These are phyloP conservation scores for Gymnosoma rotundatum DNA, from an alignment of 2,888 invertebrate species.

Conservation along the genomic window DNA sequence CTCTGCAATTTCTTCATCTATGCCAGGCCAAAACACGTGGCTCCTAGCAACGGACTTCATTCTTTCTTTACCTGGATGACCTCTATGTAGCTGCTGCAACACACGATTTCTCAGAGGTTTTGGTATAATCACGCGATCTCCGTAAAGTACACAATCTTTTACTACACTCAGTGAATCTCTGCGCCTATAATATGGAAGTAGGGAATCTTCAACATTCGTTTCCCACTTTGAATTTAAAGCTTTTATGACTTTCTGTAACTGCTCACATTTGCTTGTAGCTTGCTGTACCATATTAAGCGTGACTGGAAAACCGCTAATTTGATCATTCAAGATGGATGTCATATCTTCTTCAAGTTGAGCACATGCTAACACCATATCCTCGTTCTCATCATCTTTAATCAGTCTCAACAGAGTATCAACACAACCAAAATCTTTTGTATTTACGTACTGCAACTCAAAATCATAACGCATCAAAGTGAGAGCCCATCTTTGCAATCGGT, in stretches of 20 bases:
- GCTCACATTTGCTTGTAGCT: too few relatives aligned
- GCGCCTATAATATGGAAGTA: not conserved
- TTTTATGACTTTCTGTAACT: not conserved
- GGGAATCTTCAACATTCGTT: not conserved
- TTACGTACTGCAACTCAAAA: not conserved
- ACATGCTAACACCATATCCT: too few relatives aligned
- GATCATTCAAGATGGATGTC: too few relatives aligned
- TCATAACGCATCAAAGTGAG: constrained; percentile 1
- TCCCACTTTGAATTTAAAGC: not conserved
- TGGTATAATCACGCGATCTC: not conserved
- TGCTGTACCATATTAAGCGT: too few relatives aligned
- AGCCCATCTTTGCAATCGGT: constrained; percentile 13
- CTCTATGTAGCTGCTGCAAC: constrained; percentile 1
- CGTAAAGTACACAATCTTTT: too few relatives aligned
- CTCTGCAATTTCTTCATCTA: not conserved
- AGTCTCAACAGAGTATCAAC: too few relatives aligned
- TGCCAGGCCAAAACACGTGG: too few relatives aligned
- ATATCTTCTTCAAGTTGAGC: too few relatives aligned
- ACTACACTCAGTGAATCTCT: not conserved
- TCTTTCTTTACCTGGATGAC: constrained; percentile 4
- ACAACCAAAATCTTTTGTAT: too few relatives aligned
- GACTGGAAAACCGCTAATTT: too few relatives aligned
- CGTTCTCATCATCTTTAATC: too few relatives aligned
- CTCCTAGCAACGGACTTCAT: constrained; percentile 5
- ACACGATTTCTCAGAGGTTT: not conserved